A percentile compares a stretch with the other conserved stretches of the same genome.
phyloP scores from a whole-genome alignment of 2,888 invertebrate species.

The Morpho helenor region DNA sequence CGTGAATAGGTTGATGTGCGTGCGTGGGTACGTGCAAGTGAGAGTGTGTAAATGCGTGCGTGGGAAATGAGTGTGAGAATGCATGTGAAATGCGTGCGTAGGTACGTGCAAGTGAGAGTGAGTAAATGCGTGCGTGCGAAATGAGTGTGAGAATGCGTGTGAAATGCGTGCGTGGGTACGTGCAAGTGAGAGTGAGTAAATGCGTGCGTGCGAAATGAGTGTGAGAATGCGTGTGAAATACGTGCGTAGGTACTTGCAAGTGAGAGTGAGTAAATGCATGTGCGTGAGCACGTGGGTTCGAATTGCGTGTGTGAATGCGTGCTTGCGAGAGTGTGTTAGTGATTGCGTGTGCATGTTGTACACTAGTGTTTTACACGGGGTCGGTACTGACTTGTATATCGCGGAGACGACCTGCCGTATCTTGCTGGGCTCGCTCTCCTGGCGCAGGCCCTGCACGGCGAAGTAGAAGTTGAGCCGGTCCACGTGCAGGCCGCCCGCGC shows the following conservation, averaged over 20 bases:
- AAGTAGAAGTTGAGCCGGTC: slow-evolving; percentile 95
- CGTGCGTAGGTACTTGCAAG: neutral
- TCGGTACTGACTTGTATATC: slow-evolving; percentile 84
- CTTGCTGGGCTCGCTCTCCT: slow-evolving; percentile 79
- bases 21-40: no score
- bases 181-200: no score
- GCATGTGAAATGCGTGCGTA: neutral
- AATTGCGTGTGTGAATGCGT: neutral
- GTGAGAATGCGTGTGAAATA: neutral
- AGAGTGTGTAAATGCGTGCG: no score
- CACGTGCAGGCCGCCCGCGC: slow-evolving; percentile 87
- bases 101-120: no score
- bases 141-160: neutral
- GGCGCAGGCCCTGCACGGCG: slow-evolving; percentile 93
- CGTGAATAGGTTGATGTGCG: no score
- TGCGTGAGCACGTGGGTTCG: no score
- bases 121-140: no score
- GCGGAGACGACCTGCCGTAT: slow-evolving; percentile 90
- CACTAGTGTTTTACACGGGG: neutral
- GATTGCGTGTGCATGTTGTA: neutral
- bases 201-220: no score
- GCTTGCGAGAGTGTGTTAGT: neutral
- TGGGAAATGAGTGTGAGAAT: neutral
- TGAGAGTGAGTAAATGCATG: neutral
- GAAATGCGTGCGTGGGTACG: no score